These are phyloP conservation scores for Lacanobia oleracea DNA, from an alignment of 2,888 invertebrate species.

Conservation along the genomic window DNA sequence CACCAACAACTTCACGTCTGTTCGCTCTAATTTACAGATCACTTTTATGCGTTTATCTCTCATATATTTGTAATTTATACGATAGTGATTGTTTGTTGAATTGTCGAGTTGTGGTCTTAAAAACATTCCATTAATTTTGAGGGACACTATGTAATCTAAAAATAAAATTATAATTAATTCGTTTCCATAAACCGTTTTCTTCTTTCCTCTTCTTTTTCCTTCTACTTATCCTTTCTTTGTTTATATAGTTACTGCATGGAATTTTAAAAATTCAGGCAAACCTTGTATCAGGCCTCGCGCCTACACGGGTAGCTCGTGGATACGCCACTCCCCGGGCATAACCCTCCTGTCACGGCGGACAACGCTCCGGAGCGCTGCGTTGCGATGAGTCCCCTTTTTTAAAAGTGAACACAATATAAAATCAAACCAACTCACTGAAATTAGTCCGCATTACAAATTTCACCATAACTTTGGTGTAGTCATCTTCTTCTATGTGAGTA, in stretches of 20 bases:
- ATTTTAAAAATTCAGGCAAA: too few relatives aligned
- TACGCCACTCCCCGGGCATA: too few relatives aligned
- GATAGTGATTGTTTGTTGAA: rapidly evolving
- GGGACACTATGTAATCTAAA: constrained; percentile 4
- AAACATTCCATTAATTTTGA: constrained; percentile 31
- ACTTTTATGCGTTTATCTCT: rapidly evolving
- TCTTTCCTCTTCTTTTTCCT: too few relatives aligned
- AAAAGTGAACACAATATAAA: too few relatives aligned
- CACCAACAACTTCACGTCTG: neutral
- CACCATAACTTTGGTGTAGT: constrained; percentile 19
- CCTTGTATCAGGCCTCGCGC: too few relatives aligned
- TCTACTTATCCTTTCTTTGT: too few relatives aligned
- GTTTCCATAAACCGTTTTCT: too few relatives aligned
- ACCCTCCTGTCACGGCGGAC: too few relatives aligned
- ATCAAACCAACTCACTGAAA: constrained; percentile 23
- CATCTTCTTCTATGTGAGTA: neutral
- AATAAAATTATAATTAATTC: neutral
- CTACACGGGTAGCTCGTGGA: too few relatives aligned
- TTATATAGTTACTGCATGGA: too few relatives aligned
- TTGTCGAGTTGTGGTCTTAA: neutral
- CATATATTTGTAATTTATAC: neutral
- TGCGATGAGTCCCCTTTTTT: too few relatives aligned
- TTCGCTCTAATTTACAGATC: constrained; percentile 2
- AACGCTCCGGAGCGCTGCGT: too few relatives aligned
- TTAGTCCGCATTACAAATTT: constrained; percentile 7